Evolutionary conservation across 2,888 invertebrate genomes (phyloP).

Genomic region (Crematogaster levior): DNA sequence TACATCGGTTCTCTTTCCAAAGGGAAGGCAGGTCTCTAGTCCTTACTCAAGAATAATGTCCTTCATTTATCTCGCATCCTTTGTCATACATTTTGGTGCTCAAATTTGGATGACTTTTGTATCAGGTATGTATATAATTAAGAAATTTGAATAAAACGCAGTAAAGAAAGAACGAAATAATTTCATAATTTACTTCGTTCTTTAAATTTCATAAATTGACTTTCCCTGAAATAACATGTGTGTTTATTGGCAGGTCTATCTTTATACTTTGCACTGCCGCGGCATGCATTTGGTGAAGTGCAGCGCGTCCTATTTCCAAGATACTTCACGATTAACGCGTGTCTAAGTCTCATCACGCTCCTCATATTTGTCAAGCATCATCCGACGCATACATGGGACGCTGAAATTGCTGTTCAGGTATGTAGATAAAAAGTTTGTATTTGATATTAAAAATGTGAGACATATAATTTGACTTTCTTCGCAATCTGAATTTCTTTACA

Average conservation of each 20-base stretch:
- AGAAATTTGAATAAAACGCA: neutral
- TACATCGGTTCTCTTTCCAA: constrained; percentile 80
- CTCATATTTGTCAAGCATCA: constrained; percentile 90
- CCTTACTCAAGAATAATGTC: constrained; percentile 83
- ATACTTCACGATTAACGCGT: constrained; percentile 93
- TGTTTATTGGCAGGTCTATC: constrained; percentile 90
- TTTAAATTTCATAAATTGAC: constrained; percentile 15
- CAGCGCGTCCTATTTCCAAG: constrained; percentile 95
- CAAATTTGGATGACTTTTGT: constrained; percentile 98
- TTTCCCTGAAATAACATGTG: constrained; percentile 27
- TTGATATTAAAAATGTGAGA: neutral
- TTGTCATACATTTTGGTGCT: constrained; percentile 93
- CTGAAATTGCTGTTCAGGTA: constrained; percentile 87
- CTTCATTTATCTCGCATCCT: constrained; percentile 91
- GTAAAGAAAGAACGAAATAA: neutral
- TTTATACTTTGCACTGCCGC: constrained; percentile 93
- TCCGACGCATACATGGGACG: constrained; percentile 86
- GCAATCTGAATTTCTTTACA: neutral
- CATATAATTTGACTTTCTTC: neutral
- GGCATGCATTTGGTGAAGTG: constrained; percentile 95
- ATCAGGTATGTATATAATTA: constrained; percentile 88
- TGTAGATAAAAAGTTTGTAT: neutral
- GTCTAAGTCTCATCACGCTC: constrained; percentile 91
- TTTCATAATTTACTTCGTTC: neutral
- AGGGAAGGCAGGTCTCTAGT: constrained; percentile 75